A percentile compares a stretch with the other conserved stretches of the same genome.
phyloP scores from a whole-genome alignment of 2,888 invertebrate genomes.

The Amiota communis region DNA sequence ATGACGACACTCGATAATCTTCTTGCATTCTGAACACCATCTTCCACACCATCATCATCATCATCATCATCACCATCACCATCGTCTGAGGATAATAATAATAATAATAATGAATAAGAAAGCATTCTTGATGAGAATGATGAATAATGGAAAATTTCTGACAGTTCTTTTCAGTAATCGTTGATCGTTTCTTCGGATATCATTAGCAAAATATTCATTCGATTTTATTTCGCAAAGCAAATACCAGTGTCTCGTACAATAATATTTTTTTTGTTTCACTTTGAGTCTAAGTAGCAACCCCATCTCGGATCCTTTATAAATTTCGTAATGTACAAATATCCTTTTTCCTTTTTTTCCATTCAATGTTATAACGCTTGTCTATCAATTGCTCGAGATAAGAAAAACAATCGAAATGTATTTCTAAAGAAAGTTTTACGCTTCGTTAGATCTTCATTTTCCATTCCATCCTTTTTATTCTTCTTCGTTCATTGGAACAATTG shows the following conservation, averaged over 20 bases:
- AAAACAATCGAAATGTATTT: background rate
- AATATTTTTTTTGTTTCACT: background rate
- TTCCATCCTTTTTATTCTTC: no score
- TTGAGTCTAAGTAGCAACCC: background rate
- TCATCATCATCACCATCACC: no score
- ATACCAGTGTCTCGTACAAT: background rate
- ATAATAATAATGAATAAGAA: no score
- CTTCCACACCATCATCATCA: no score
- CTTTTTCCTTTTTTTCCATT: background rate
- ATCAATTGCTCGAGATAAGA: background rate
- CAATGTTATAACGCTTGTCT: background rate
- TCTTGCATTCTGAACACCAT: background rate
- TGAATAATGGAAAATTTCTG: constrained; percentile 3
- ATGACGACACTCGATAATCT: constrained; percentile 33
- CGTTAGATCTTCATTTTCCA: no score
- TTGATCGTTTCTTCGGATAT: constrained; percentile 12
- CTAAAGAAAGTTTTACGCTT: no score
- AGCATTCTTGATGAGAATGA: background rate
- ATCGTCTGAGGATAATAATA: no score
- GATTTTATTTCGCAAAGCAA: constrained; percentile 56
- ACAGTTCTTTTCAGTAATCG: constrained; percentile 19
- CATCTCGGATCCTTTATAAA: background rate
- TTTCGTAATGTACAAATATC: background rate
- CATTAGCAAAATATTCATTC: constrained; percentile 17
- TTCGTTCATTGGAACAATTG: no score